Conservation (phyloP, 1,140 invertebrate genomes). For the Trinorchestia longiramus region DNA sequence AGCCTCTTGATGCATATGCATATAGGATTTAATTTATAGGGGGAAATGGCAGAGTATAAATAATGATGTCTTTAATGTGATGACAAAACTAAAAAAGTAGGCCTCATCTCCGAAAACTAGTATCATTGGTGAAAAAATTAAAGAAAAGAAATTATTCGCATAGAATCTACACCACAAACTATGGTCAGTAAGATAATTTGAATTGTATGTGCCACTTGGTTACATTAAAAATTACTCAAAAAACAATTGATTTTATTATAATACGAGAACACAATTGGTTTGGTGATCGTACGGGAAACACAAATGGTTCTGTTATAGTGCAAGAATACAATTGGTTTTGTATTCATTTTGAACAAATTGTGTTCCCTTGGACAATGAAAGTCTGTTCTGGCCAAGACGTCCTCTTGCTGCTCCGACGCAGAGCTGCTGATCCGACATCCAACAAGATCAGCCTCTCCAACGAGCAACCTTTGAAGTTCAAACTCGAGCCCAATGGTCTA, state of each 20-base stretch:
- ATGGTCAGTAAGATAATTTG: too few species aligned
- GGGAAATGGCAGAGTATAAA: too few species aligned
- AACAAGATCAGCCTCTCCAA: neutral
- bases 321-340: neutral
- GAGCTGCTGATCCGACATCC: neutral
- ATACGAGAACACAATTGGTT: neutral
- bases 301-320: neutral
- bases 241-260: neutral
- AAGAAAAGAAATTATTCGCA: too few species aligned
- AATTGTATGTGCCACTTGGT: too few species aligned
- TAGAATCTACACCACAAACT: too few species aligned
- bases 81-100: too few species aligned
- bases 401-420: neutral
- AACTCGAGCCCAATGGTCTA: neutral
- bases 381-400: neutral
- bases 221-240: neutral
- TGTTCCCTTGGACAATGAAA: too few species aligned
- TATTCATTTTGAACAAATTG: neutral
- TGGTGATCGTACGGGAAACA: neutral
- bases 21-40: too few species aligned
- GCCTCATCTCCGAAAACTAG: too few species aligned
- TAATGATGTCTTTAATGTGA: too few species aligned
- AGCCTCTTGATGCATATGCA: too few species aligned
- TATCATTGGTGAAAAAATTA: too few species aligned
- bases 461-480: neutral